Base-by-base conservation (phyloP, 1,140 invertebrate genomes). In the Polyergus mexicanus region DNA sequence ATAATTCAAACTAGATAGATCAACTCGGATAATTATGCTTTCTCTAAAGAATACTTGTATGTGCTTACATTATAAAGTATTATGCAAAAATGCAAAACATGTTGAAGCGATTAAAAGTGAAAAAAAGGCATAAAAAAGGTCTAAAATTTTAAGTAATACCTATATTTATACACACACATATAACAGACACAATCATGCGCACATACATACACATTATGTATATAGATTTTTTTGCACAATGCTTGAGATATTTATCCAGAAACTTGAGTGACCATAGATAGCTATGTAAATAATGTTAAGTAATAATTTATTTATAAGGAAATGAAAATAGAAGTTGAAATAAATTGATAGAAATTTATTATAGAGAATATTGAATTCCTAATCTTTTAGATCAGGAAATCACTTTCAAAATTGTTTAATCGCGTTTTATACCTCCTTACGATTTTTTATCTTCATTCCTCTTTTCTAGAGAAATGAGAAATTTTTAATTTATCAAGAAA, bases 401-500 rank as follows among this genome's bases (percentile, higher is more conserved):
- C 16, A 11, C 13, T 54, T 54, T 8, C 5, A 54, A 44, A 51
- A 63, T 6, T 54, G 13, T 25, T 47, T 10, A 25, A 47, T 35
- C 81, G 25, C 44, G 38, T 77, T 56, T 76, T 86, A 71, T 44
- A 51, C 0, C 0, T 47, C 16, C 1, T 47, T 47, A 47, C 3
- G 16, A 51, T 19, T 47, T 51, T 1, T 51, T 51, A 51, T 16
- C 16, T 86, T 65, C 13, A 58, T 22, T 51, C 3, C 41, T 51
- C 32, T 65, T 66, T 25, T 38, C 56, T 38, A 74, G 16, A 63
- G 1, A 44, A 41, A 81, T 25, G 25, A 51, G 13, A 56, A 87
- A 84, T 87, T 13, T 74, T 68, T n/a, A 38, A 80, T 58, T 83
- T 11, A 86, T 83, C 32, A 87, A 69, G 77, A 56, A 69, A 22